Evolutionary conservation across 2,113 vertebrate genomes (phyloP).

Genomic region (Lagopus leucura): DNA sequence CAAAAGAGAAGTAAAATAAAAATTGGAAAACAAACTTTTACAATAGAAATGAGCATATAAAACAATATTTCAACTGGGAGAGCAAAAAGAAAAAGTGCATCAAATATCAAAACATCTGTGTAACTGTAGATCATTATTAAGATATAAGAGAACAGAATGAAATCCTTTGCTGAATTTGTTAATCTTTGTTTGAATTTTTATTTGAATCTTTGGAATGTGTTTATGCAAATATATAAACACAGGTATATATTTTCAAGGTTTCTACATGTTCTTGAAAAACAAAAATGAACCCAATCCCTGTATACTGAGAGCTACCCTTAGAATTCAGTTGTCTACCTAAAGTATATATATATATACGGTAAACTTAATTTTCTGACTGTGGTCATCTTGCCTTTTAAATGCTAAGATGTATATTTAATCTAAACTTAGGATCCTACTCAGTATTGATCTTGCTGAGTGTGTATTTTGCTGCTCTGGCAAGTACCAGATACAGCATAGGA

Average conservation of each 20-base stretch:
- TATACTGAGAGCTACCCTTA: background rate
- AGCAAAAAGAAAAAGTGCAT: background rate
- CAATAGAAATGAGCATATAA: background rate
- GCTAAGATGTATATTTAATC: no score
- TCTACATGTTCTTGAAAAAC: background rate
- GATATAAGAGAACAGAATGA: background rate
- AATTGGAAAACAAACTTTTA: background rate
- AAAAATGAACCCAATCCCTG: background rate
- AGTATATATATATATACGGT: background rate
- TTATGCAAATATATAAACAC: rapidly evolving
- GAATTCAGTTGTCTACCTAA: background rate
- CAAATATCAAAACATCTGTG: background rate
- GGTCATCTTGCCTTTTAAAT: background rate
- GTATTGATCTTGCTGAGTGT: background rate
- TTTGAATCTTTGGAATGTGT: background rate
- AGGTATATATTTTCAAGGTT: background rate
- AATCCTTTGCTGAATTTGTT: background rate
- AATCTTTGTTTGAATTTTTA: background rate
- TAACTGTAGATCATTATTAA: background rate
- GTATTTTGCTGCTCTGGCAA: background rate
- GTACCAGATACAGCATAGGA: background rate
- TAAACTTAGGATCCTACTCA: background rate
- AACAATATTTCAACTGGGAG: background rate
- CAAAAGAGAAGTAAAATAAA: background rate
- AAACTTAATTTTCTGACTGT: background rate